A percentile compares a stretch with the other conserved stretches of the same genome.
phyloP scores from a whole-genome alignment of 2,113 vertebrate genomes.

The Turdus rufiventris region DNA sequence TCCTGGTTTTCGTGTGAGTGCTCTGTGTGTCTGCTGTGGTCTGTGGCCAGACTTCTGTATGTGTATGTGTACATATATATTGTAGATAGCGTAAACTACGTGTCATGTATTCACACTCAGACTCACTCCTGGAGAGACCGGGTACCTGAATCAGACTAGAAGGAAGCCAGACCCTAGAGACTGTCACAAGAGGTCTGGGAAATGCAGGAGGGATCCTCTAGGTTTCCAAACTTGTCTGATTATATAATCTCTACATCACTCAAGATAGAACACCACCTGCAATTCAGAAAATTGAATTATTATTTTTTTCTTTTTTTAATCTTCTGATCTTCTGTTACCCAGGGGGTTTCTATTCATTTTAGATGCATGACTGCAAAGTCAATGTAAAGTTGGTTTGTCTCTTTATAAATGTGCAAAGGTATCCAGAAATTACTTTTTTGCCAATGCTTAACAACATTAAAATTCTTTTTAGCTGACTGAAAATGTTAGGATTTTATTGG shows the following conservation, averaged over 20 bases:
- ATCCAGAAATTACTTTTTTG: not conserved
- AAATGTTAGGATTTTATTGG: not conserved
- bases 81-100: not conserved
- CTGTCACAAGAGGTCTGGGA: fast-evolving
- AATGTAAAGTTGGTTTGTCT: not conserved
- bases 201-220: not conserved
- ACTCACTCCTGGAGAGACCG: not conserved
- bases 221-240: not conserved
- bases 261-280: not conserved
- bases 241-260: not conserved
- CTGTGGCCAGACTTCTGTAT: not conserved
- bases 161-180: not conserved
- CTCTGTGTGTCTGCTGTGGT: not conserved
- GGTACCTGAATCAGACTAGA: not conserved
- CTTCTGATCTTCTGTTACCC: not conserved
- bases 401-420: not conserved
- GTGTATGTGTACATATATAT: not conserved
- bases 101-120: not conserved
- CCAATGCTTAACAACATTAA: not conserved
- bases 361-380: not conserved
- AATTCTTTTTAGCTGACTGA: not conserved
- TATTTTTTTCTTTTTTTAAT: not conserved
- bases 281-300: not conserved
- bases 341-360: not conserved
- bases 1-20: not conserved